A percentile compares a stretch with the other conserved stretches of the same genome.
Evolutionary conservation across 2,797 vertebrate species (phyloP).

Genomic region (Champsocephalus esox): DNA sequence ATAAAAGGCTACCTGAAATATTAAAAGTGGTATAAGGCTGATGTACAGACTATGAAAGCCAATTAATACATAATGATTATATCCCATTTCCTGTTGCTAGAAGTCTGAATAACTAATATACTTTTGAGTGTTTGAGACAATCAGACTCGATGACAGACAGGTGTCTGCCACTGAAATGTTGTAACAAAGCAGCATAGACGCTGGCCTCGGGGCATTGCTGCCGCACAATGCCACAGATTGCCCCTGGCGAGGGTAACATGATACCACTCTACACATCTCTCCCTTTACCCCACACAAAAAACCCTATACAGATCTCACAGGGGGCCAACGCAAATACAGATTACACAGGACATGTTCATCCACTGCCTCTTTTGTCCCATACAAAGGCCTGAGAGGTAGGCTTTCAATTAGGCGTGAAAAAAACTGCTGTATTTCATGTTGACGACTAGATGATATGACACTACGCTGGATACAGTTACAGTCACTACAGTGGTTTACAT

Average conservation of each 20-base stretch:
- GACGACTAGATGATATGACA: constrained; percentile 55
- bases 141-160: constrained; percentile 68
- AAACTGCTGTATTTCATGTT: constrained; percentile 75
- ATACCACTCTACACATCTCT: constrained; percentile 67
- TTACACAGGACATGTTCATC: constrained; percentile 66
- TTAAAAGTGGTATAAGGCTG: constrained; percentile 36
- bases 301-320: constrained; percentile 51
- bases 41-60: constrained; percentile 12
- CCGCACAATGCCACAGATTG: constrained; percentile 62
- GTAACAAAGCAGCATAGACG: constrained; percentile 63
- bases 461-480: constrained; percentile 64
- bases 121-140: constrained; percentile 33
- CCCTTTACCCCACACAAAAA: constrained; percentile 47
- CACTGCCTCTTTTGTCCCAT: constrained; percentile 67
- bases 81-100: constrained; percentile 23
- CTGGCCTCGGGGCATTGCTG: constrained; percentile 53
- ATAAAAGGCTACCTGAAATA: constrained; percentile 39
- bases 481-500: constrained; percentile 45
- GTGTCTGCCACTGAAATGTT: constrained; percentile 55
- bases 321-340: constrained; percentile 52
- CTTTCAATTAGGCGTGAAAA: constrained; percentile 60
- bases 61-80: constrained; percentile 25
- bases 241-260: constrained; percentile 73
- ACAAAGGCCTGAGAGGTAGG: constrained; percentile 66
- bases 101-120: constrained; percentile 20